Evolutionary conservation across 2,888 invertebrate genomes (phyloP).

Genomic region (Amaurobius ferox): DNA sequence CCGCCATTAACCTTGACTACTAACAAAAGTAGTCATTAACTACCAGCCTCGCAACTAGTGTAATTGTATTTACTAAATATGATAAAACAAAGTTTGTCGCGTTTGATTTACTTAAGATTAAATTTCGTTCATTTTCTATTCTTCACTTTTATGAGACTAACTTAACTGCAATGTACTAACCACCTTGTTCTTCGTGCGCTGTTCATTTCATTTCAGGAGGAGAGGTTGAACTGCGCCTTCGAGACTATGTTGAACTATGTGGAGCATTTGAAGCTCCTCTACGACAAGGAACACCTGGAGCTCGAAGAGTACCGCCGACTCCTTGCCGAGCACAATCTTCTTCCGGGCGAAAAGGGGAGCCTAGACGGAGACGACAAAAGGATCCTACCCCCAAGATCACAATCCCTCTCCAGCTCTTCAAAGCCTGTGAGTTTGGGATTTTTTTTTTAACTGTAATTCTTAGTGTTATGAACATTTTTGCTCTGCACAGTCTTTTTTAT

Average conservation of each 20-base stretch:
- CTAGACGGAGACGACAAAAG: conserved; percentile 31
- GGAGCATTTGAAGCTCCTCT: conserved; percentile 80
- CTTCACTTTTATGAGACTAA: too few species aligned
- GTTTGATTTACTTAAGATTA: too few species aligned
- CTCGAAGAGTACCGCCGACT: conserved; percentile 79
- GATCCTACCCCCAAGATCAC: conserved; percentile 48
- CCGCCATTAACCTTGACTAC: too few species aligned
- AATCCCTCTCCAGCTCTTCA: conserved; percentile 42
- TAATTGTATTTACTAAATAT: too few species aligned
- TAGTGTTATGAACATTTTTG: neutral
- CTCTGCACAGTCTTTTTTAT: neutral
- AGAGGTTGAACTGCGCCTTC: conserved; percentile 80
- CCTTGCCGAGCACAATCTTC: conserved; percentile 56
- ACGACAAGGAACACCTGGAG: conserved; percentile 81
- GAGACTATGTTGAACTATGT: conserved; percentile 81
- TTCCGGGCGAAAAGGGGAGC: conserved; percentile 37
- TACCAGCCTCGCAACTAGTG: too few species aligned
- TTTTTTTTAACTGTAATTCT: neutral
- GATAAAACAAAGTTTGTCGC: too few species aligned
- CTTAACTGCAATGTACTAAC: too few species aligned
- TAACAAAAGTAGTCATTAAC: too few species aligned
- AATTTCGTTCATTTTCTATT: too few species aligned
- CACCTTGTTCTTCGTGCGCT: too few species aligned
- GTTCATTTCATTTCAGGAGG: conserved; percentile 79
- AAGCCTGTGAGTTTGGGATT: conserved; percentile 48